phyloP scores from a whole-genome alignment of 2,888 invertebrate genomes.

The Vanessa cardui region DNA sequence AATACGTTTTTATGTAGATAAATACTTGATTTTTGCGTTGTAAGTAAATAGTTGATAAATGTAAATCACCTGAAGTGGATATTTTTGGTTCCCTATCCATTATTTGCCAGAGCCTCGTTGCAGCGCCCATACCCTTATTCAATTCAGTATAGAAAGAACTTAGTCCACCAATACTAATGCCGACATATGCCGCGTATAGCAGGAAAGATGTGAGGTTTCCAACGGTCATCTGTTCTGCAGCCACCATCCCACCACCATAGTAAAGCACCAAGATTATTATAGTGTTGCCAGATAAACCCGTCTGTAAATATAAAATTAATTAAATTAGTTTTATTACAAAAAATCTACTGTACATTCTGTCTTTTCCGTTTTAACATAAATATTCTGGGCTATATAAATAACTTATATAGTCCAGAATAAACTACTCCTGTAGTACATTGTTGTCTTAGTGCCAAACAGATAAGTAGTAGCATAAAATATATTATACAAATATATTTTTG shows the following conservation, averaged over 20 bases:
- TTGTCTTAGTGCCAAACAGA: no score
- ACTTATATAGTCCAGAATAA: no score
- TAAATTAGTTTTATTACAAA: constrained; percentile 8
- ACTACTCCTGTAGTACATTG: no score
- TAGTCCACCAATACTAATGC: constrained; percentile 94
- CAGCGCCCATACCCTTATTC: constrained; percentile 96
- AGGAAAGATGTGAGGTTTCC: constrained; percentile 97
- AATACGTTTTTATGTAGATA: no score
- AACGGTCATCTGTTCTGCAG: constrained; percentile 88
- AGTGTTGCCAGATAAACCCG: constrained; percentile 94
- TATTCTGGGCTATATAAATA: no score
- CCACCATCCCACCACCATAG: constrained; percentile 95
- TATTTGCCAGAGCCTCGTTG: constrained; percentile 93
- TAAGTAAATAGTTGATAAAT: no score
- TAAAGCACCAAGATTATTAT: constrained; percentile 96
- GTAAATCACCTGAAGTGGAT: constrained; percentile 84
- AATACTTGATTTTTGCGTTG: no score
- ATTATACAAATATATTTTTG: no score
- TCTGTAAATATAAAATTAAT: constrained; percentile 73
- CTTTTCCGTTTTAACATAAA: no score
- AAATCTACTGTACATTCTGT: neutral
- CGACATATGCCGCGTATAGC: constrained; percentile 96
- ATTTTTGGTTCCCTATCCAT: constrained; percentile 91
- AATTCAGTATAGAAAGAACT: constrained; percentile 96
- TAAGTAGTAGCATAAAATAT: no score